Conservation (phyloP, 2,888 invertebrate genomes). For the Nezara viridula region DNA sequence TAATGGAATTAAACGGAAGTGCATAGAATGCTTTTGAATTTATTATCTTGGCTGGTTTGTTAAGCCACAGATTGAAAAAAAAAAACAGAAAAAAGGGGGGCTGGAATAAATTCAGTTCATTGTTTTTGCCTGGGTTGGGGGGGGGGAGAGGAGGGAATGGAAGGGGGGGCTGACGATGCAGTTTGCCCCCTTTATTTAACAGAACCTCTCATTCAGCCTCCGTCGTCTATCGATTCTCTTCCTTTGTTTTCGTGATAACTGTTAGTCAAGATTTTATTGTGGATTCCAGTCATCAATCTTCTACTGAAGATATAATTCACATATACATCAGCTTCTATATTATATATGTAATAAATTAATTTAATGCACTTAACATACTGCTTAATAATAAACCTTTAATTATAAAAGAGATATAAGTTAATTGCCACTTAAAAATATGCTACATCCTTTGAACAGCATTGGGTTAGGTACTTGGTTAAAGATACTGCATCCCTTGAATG, state of each 20-base stretch:
- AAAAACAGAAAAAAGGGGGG: not conserved
- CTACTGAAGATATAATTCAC: not conserved
- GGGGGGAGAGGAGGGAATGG: not conserved
- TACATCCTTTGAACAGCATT: no score
- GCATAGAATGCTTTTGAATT: conserved; percentile 29
- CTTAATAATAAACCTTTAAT: no score
- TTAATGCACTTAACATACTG: no score
- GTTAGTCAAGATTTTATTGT: not conserved
- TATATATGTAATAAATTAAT: no score
- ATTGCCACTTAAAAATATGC: no score
- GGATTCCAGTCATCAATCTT: not conserved
- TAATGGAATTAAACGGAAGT: conserved; percentile 12
- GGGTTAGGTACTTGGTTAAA: no score
- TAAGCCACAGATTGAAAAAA: conserved; percentile 41
- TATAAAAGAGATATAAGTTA: no score
- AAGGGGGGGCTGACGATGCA: not conserved
- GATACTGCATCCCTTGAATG: no score
- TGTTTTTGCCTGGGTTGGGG: conserved; percentile 6
- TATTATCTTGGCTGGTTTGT: not conserved
- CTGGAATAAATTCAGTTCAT: conserved; percentile 35
- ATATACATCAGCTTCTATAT: no score
- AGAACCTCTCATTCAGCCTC: conserved; percentile 26
- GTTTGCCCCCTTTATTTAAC: conserved; percentile 32
- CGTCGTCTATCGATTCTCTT: not conserved
- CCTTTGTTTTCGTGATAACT: not conserved